Evolutionary conservation across 1,140 invertebrate species (phyloP).

Genomic region (Drosophila rufa): DNA sequence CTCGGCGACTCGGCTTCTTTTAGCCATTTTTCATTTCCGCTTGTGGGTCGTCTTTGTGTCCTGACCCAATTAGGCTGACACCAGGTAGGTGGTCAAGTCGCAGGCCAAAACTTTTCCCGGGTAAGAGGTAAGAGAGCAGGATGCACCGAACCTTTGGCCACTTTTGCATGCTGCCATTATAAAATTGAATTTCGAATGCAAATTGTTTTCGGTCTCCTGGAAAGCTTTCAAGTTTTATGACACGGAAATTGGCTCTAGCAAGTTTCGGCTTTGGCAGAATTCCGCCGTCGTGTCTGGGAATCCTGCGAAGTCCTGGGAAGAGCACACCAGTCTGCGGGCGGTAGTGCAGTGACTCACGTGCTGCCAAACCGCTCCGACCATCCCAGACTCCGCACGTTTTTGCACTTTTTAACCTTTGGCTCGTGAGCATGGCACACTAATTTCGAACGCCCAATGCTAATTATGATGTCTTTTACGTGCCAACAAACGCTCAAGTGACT

Average conservation of each 20-base stretch:
- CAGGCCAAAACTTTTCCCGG: slow-evolving; percentile 37
- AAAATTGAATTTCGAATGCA: slow-evolving; percentile 80
- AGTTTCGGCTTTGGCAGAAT: slow-evolving; percentile 46
- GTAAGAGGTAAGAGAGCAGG: slow-evolving; percentile 1
- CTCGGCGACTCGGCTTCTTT: slow-evolving; percentile 28
- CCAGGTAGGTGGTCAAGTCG: slow-evolving; percentile 40
- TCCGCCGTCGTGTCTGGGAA: background rate
- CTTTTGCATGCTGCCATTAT: slow-evolving; percentile 65
- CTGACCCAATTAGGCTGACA: slow-evolving; percentile 71
- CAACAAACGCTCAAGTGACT: slow-evolving; percentile 79
- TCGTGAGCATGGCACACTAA: slow-evolving; percentile 56
- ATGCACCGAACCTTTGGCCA: slow-evolving; percentile 14
- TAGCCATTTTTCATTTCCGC: slow-evolving; percentile 27
- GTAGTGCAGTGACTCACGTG: slow-evolving; percentile 43
- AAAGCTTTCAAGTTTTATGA: slow-evolving; percentile 84
- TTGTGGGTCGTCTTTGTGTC: slow-evolving; percentile 2
- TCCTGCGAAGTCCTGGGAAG: slow-evolving; percentile 1
- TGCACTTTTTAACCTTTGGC: slow-evolving; percentile 54
- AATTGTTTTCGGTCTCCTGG: slow-evolving; percentile 72
- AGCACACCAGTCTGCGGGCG: background rate
- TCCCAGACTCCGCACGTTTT: slow-evolving; percentile 35
- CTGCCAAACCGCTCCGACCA: background rate
- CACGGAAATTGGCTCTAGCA: slow-evolving; percentile 80
- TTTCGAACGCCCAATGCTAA: slow-evolving; percentile 71
- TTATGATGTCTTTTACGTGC: slow-evolving; percentile 84